Percentiles rank a stretch among this genome's conserved stretches.
Evolutionary conservation across 2,113 vertebrate species (phyloP).

Genomic region (Crotalus viridis): DNA sequence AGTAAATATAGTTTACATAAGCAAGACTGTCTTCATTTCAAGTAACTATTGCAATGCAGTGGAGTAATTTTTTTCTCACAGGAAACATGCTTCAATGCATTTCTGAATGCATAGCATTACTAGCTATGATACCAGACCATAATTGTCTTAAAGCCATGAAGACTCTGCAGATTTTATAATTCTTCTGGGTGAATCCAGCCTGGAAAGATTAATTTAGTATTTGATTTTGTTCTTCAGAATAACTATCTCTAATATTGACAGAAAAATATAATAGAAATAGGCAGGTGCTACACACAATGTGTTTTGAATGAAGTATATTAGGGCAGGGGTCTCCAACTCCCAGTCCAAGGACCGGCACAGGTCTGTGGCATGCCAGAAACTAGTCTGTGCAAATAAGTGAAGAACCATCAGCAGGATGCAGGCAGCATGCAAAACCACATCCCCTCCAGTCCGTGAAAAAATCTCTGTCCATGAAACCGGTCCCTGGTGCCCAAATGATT

Average conservation of each 20-base stretch:
- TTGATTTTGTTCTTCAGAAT: neutral
- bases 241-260: neutral
- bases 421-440: too few relatives aligned
- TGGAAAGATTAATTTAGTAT: neutral
- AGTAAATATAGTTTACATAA: neutral
- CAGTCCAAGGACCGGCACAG: too few relatives aligned
- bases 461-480: too few relatives aligned
- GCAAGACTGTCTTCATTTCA: neutral
- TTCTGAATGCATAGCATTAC: neutral
- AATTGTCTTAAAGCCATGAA: neutral
- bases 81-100: neutral
- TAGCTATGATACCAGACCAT: neutral
- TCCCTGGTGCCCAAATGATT: too few relatives aligned
- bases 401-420: too few relatives aligned
- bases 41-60: neutral
- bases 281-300: neutral
- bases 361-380: too few relatives aligned
- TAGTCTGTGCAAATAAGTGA: too few relatives aligned
- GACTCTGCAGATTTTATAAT: neutral
- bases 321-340: too few relatives aligned
- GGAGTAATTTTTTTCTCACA: neutral
- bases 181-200: neutral
- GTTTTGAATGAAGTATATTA: neutral
- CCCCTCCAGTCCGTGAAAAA: too few relatives aligned
- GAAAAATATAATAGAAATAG: neutral